Percentiles rank a stretch among this genome's conserved stretches.
Conservation (phyloP, 2,888 invertebrate genomes). For the Falcaria lacertinaria region DNA sequence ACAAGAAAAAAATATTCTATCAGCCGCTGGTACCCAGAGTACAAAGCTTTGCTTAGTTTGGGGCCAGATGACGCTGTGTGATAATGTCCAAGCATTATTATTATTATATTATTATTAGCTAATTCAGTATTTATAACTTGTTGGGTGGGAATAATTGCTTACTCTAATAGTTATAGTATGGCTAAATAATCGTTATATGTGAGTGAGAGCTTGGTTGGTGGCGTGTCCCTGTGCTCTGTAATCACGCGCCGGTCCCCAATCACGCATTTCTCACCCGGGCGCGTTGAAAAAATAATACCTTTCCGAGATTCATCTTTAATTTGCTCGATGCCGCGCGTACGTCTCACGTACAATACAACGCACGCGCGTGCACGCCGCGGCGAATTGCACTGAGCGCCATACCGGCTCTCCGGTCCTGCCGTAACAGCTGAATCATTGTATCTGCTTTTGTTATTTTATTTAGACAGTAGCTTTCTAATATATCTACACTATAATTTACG, state of each 20-base stretch:
- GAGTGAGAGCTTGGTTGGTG: conserved; percentile 65
- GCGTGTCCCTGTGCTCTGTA: conserved; percentile 69
- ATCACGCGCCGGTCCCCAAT: conserved; percentile 75
- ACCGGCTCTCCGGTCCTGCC: conserved; percentile 24
- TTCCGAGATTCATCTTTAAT: conserved; percentile 75
- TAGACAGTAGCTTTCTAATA: conserved; percentile 62
- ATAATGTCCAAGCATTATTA: too few species aligned
- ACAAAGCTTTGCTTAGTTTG: too few species aligned
- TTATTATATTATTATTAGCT: not conserved
- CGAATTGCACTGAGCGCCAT: conserved; percentile 15
- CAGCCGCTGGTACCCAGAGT: too few species aligned
- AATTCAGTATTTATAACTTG: not conserved
- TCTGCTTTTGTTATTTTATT: conserved; percentile 53
- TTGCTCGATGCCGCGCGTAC: conserved; percentile 64
- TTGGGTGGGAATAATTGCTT: conserved; percentile 69
- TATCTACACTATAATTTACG: conserved; percentile 43
- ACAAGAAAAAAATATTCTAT: too few species aligned
- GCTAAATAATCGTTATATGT: conserved; percentile 69
- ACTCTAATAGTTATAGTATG: conserved; percentile 73
- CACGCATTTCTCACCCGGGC: conserved; percentile 77
- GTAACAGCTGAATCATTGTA: conserved; percentile 47
- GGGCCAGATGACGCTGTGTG: too few species aligned
- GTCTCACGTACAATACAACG: conserved; percentile 15
- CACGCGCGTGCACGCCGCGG: conserved; percentile 23
- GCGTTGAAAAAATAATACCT: conserved; percentile 79